Base-by-base conservation (phyloP, 2,113 vertebrate species). In the Condylura cristata region DNA sequence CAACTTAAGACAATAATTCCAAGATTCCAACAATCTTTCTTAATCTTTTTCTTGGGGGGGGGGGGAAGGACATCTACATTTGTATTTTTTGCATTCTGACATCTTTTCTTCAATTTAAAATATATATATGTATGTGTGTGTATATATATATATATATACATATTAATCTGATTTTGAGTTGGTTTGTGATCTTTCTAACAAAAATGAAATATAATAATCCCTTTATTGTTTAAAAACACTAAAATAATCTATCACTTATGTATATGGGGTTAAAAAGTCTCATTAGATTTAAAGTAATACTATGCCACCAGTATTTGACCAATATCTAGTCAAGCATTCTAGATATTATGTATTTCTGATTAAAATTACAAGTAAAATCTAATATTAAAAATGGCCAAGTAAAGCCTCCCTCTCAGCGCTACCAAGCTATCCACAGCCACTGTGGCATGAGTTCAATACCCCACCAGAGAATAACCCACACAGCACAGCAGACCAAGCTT, bases 171-270 rank as follows among this genome's bases (percentile, higher is more conserved):
- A 71, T 11, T 86, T 63, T 74, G 51, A 86, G 30, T 6, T 90
- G 17, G 89, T 48, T 89, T 89, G 48, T 83, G 91, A 83, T 89
- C 41, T 79, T 80, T 93, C 22, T 58, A 81, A 66, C 6, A 17
- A 70, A 93, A 90, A 65, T 79, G 12, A 87, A 93, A 96, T 53
- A 44, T 13, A 84, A 51, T 48, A 41, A 58, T 86, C 53, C 20
- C 28, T 79, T 78, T 26, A 48, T 70, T 89, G 13, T 82, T 92
- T 84, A 46, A 83, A 56, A 83, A 94, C 20, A 84, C 11, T 63
- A 71, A 80, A 70, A 53, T 12, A 89, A 66, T 37, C 6, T 28
- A 74, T 66, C 46, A 10, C 41, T 68, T 87, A 65, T 85, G n/a
- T 76, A 70, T 44, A 30, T 82, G 60, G 7, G 3, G 71, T 80